phyloP scores from a whole-genome alignment of 2,888 invertebrate species.

The Timema cristinae region DNA sequence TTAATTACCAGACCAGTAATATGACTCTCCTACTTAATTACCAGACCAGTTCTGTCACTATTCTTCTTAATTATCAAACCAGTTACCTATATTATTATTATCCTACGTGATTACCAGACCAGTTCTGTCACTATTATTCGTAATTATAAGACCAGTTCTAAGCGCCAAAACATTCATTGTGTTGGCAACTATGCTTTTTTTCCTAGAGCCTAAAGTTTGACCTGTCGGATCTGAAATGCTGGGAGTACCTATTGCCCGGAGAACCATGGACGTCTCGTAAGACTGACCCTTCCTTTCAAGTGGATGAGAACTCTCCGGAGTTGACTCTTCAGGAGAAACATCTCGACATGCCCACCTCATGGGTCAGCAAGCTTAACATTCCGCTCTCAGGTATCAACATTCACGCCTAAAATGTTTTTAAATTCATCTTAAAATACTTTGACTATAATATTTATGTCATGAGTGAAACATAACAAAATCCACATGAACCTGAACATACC shows the following conservation, averaged over 20 bases:
- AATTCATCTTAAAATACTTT: background rate
- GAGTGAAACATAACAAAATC: background rate
- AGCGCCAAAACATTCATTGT: background rate
- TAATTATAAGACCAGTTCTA: too few relatives aligned
- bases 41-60: too few relatives aligned
- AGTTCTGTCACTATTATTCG: too few relatives aligned
- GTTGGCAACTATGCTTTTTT: conserved; percentile 1
- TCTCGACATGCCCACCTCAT: conserved; percentile 70
- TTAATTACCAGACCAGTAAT: too few relatives aligned
- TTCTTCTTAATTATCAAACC: too few relatives aligned
- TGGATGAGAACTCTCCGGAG: conserved; percentile 18
- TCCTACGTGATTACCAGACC: too few relatives aligned
- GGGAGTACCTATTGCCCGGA: conserved; percentile 71
- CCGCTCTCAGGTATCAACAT: conserved; percentile 49
- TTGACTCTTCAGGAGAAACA: conserved; percentile 57
- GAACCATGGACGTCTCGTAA: conserved; percentile 53
- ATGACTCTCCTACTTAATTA: too few relatives aligned
- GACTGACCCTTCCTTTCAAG: conserved; percentile 34
- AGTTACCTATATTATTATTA: too few relatives aligned
- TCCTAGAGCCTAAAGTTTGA: conserved; percentile 55
- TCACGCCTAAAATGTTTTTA: too few relatives aligned
- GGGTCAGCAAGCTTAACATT: conserved; percentile 66
- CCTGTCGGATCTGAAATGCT: conserved; percentile 54
- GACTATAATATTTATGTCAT: background rate
- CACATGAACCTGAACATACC: background rate